phyloP scores from a whole-genome alignment of 2,888 invertebrate genomes.

The Amphiduros pacificus region DNA sequence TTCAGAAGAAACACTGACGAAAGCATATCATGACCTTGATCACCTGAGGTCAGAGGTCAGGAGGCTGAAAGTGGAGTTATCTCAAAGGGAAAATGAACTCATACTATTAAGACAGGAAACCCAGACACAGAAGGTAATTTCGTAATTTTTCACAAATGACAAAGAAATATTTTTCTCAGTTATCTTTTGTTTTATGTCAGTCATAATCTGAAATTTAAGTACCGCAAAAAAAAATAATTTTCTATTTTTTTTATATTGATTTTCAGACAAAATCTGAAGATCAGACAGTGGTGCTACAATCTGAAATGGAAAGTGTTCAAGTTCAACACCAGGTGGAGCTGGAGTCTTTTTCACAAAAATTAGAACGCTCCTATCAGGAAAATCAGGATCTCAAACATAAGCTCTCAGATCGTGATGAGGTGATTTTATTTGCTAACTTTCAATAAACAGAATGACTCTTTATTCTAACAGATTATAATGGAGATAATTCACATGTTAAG shows the following conservation, averaged over 20 bases:
- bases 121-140: neutral
- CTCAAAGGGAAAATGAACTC: neutral
- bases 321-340: constrained; percentile 5
- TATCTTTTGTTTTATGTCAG: too few relatives aligned
- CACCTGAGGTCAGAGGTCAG: neutral
- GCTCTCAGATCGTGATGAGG: constrained; percentile 1
- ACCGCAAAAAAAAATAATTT: too few relatives aligned
- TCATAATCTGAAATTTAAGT: too few relatives aligned
- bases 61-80: neutral
- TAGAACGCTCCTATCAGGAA: neutral
- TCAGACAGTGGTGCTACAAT: neutral
- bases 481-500: too few relatives aligned
- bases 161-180: too few relatives aligned
- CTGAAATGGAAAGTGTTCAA: constrained; percentile 3
- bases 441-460: too few relatives aligned
- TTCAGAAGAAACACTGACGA: constrained; percentile 3
- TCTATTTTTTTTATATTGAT: neutral
- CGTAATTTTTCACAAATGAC: too few relatives aligned
- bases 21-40: neutral
- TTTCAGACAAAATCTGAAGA: neutral
- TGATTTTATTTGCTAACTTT: too few relatives aligned
- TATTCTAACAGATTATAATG: too few relatives aligned
- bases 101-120: neutral
- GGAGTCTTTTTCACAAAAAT: neutral
- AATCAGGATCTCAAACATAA: neutral